phyloP scores from a whole-genome alignment of 1,140 invertebrate species.

The Drosophila teissieri region DNA sequence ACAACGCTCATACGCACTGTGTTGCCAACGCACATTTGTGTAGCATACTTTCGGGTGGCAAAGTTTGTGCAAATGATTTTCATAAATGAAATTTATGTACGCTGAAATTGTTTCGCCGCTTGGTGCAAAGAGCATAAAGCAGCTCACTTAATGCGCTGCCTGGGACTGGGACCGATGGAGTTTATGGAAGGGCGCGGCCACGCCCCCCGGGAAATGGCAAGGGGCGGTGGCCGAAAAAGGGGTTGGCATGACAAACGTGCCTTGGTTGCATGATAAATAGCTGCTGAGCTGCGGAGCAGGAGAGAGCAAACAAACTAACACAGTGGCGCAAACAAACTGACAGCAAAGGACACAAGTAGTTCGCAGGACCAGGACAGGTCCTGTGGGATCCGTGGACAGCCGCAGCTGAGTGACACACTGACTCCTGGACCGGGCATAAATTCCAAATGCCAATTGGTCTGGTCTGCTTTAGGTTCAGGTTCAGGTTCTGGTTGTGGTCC shows the following conservation, averaged over 20 bases:
- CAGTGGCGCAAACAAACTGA: conserved; percentile 21
- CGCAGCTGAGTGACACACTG: conserved; percentile 37
- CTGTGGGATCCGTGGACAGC: conserved; percentile 51
- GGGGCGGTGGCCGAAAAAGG: conserved; percentile 15
- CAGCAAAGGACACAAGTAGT: conserved; percentile 25
- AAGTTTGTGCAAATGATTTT: conserved; percentile 71
- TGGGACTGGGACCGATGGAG: conserved; percentile 19
- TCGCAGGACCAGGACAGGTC: conserved; percentile 25
- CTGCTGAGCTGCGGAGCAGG: conserved; percentile 34
- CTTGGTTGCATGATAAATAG: conserved; percentile 80
- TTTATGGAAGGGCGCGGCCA: conserved; percentile 13
- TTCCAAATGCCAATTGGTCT: conserved; percentile 63
- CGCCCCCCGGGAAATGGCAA: conserved; percentile 3
- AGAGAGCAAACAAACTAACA: conserved; percentile 57
- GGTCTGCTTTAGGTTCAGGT: conserved; percentile 36
- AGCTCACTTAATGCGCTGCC: conserved; percentile 47
- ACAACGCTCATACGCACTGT: conserved; percentile 67
- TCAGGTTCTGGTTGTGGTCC: conserved; percentile 17
- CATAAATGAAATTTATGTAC: conserved; percentile 77
- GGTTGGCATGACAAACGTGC: conserved; percentile 75
- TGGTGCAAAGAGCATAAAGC: conserved; percentile 62
- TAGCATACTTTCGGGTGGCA: conserved; percentile 44
- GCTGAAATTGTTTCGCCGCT: conserved; percentile 69
- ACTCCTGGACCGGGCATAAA: conserved; percentile 58
- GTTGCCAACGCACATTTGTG: conserved; percentile 44